phyloP scores from a whole-genome alignment of 2,113 vertebrate genomes.

The Psilopogon haemacephalus region DNA sequence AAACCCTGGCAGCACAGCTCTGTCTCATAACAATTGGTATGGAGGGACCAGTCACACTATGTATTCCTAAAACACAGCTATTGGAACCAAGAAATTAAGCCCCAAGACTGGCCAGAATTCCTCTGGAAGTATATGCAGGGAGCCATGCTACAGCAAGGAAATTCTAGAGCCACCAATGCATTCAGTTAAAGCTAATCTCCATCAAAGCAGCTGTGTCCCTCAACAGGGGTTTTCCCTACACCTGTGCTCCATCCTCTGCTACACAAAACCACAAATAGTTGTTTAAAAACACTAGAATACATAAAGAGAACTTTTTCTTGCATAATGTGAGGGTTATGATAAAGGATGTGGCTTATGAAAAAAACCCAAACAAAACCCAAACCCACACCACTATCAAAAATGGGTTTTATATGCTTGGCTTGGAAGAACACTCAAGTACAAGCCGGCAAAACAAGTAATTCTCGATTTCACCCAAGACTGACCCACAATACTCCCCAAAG shows the following conservation, averaged over 20 bases:
- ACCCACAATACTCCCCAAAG: background rate
- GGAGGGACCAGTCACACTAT: background rate
- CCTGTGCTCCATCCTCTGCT: background rate
- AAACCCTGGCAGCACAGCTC: background rate
- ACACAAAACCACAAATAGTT: rapidly evolving
- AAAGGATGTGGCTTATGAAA: background rate
- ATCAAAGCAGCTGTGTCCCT: background rate
- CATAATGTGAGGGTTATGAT: background rate
- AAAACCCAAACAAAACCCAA: background rate
- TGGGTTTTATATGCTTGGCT: background rate
- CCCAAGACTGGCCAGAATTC: background rate
- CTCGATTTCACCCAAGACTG: background rate
- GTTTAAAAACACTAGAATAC: background rate
- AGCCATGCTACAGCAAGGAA: rapidly evolving
- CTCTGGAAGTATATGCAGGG: background rate
- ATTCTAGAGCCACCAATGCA: background rate
- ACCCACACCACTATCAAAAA: background rate
- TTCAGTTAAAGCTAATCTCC: background rate
- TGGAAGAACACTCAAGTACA: background rate
- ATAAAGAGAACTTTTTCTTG: rapidly evolving
- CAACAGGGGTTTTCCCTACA: background rate
- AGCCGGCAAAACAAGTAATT: background rate
- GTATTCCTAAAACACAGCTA: rapidly evolving
- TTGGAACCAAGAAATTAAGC: background rate
- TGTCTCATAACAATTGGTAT: background rate